A percentile compares a stretch with the other conserved stretches of the same genome.
phyloP scores from a whole-genome alignment of 1,140 invertebrate species.

The Leptoteleia sp. region DNA sequence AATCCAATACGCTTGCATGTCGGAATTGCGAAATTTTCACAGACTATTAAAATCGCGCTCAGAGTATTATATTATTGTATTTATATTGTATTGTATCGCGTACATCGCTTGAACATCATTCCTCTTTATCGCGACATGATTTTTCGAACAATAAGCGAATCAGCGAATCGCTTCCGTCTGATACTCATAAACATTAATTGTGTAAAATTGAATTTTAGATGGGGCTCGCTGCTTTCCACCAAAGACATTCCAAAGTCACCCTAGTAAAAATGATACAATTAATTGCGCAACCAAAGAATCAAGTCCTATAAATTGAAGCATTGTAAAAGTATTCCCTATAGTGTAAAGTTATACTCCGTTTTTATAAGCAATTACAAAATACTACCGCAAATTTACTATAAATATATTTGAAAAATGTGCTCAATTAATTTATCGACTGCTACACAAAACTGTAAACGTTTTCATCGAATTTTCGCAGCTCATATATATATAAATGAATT shows the following conservation, averaged over 20 bases:
- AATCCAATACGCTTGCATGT: slow-evolving; percentile 4
- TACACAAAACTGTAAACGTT: too few relatives aligned
- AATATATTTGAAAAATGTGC: too few relatives aligned
- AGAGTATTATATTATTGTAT: slow-evolving; percentile 37
- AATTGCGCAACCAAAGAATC: background rate
- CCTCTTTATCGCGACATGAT: slow-evolving; percentile 61
- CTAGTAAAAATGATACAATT: slow-evolving; percentile 29
- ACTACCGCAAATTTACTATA: too few relatives aligned
- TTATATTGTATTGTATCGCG: slow-evolving; percentile 30
- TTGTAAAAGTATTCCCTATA: too few relatives aligned
- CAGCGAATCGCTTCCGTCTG: slow-evolving; percentile 39
- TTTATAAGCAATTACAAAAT: too few relatives aligned
- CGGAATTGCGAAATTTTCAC: slow-evolving; percentile 42
- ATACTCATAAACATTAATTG: too few relatives aligned
- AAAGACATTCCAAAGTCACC: slow-evolving; percentile 38
- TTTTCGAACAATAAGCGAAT: slow-evolving; percentile 31
- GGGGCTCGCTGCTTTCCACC: slow-evolving; percentile 10
- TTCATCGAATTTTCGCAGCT: background rate
- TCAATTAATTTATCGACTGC: too few relatives aligned
- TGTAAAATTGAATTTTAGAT: too few relatives aligned
- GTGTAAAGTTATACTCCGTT: too few relatives aligned
- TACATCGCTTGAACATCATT: slow-evolving; percentile 66
- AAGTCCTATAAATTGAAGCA: too few relatives aligned
- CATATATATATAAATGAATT: too few relatives aligned
- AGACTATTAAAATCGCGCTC: slow-evolving; percentile 13